These are phyloP conservation scores for Desoria tigrina DNA, from an alignment of 2,888 invertebrate genomes.

Conservation along the genomic window DNA sequence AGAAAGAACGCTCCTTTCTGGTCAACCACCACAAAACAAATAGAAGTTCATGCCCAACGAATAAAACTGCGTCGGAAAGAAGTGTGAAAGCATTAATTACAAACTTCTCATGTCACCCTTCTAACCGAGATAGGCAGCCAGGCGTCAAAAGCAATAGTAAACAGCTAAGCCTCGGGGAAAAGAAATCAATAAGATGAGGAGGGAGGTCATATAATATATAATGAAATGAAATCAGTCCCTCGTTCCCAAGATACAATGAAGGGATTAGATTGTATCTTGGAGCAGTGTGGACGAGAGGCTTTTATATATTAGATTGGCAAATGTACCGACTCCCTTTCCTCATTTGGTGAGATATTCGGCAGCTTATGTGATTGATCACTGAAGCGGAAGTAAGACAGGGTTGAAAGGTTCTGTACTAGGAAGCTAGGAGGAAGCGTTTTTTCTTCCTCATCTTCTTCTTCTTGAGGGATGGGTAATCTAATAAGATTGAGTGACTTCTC, in stretches of 20 bases:
- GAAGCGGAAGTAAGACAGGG: conserved; percentile 10
- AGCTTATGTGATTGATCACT: conserved; percentile 39
- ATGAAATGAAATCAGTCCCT: conserved; percentile 34
- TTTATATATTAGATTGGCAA: conserved; percentile 19
- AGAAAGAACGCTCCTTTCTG: background rate
- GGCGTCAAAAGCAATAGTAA: background rate
- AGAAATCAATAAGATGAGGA: background rate
- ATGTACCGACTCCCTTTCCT: conserved; percentile 28
- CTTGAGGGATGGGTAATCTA: too few relatives aligned
- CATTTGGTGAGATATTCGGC: conserved; percentile 35
- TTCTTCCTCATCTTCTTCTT: too few relatives aligned
- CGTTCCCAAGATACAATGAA: background rate
- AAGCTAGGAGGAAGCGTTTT: too few relatives aligned
- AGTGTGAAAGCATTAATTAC: background rate
- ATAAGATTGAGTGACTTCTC: too few relatives aligned
- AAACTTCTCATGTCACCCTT: background rate
- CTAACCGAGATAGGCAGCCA: background rate
- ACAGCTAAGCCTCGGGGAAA: background rate
- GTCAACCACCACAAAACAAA: background rate
- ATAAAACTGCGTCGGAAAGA: background rate
- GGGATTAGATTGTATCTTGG: background rate
- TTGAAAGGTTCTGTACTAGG: background rate
- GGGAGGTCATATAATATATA: conserved; percentile 16
- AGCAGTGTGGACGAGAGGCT: conserved; percentile 8
- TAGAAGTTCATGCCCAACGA: too few relatives aligned